Evolutionary conservation across 2,113 vertebrate species (phyloP).

Genomic region (Albula goreensis): DNA sequence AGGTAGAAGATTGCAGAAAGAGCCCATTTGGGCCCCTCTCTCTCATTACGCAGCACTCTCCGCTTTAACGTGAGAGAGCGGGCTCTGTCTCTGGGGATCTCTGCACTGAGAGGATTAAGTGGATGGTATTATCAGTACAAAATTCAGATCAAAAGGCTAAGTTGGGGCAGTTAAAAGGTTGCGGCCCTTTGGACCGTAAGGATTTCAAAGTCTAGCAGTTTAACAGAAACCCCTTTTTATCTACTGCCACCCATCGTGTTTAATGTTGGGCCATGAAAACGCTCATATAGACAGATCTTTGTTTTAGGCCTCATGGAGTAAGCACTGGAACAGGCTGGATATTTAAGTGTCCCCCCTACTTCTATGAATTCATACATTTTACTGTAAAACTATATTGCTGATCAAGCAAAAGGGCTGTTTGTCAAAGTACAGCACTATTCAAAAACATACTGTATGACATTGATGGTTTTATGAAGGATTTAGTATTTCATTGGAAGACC

Average conservation of each 20-base stretch:
- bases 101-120: conserved; percentile 51
- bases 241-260: conserved; percentile 55
- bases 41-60: neutral
- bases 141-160: conserved; percentile 60
- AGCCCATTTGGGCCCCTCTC: conserved; percentile 20
- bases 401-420: neutral
- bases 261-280: conserved; percentile 61
- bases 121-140: conserved; percentile 49
- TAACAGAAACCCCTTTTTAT: conserved; percentile 67
- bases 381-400: conserved; percentile 21
- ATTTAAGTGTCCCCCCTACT: neutral
- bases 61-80: conserved; percentile 25
- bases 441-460: neutral
- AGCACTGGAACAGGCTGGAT: neutral
- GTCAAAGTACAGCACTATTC: neutral
- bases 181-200: conserved; percentile 51
- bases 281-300: conserved; percentile 52
- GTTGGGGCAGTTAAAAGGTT: conserved; percentile 57
- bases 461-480: neutral
- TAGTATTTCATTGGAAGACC: neutral
- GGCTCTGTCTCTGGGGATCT: conserved; percentile 42
- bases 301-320: conserved; percentile 37
- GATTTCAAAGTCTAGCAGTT: conserved; percentile 66
- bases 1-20: conserved; percentile 43
- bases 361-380: neutral